Evolutionary conservation across 2,113 vertebrate genomes (phyloP), one percentile per base, ranked within the genome.

Genomic region (Varanus salvator): DNA sequence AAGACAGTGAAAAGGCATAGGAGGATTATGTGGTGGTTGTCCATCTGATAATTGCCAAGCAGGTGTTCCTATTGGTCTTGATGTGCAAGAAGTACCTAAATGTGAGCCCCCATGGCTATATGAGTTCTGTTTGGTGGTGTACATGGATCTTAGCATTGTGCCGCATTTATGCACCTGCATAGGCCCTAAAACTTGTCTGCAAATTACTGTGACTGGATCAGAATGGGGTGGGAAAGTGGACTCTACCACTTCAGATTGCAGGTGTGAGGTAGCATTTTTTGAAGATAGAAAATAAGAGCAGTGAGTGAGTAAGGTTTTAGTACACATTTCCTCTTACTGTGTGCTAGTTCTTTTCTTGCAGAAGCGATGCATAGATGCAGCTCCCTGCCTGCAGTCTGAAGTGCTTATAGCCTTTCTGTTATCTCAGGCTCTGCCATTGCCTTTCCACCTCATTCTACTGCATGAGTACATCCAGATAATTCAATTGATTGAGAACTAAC

Each of bases 101-200:
- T 69, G 34, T 54, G 64, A 25, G 87, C 3, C 83, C 25, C 82
- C 91, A 84, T 83, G 83, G 71, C 38, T 68, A 15, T 87, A 81
- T 52, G 50, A 82, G 85, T 85, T 64, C 31, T 86, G 23, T n/a
- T 11, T 69, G 50, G 74, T 76, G 89, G 23, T 68, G 12, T 74
- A 19, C 54, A 4, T 86, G 92, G 85, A 89, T 84, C 64, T 84
- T 60, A n/a, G 60, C 14, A 84, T 3, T 84, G 12, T 27, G 69
- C 50, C 86, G 87, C 85, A 86, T 88, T 95, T 93, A 38, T 81
- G 75, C 60, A 9, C 90, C 21, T 31, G 34, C 68, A 57, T 85
- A 25, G 12, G 54, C 25, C 66, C 27, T 17, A 29, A 52, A 78
- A 78, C 23, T 11, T 72, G 7, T 68, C 25, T 29, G 57, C 60